Percentiles rank a stretch among this genome's conserved stretches.
Evolutionary conservation across 2,888 invertebrate genomes (phyloP).

Genomic region (Orchestes rusci): DNA sequence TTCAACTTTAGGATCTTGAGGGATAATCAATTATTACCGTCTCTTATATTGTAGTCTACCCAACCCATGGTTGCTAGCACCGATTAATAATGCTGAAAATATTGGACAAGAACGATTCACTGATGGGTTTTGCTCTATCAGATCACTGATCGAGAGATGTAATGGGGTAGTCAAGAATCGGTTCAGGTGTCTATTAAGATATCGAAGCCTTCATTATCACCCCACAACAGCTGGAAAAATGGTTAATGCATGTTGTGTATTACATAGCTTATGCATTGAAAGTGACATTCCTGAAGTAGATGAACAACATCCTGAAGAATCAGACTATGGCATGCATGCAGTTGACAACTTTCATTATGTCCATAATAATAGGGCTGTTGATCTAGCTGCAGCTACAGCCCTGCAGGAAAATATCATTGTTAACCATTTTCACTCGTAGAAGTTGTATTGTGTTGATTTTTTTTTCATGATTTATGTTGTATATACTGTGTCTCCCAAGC

Average conservation of each 20-base stretch:
- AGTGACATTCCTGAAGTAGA: conserved; percentile 7
- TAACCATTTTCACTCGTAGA: neutral
- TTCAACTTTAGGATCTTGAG: no score
- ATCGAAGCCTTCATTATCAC: conserved; percentile 7
- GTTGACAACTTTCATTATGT: conserved; percentile 4
- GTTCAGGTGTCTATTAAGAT: conserved; percentile 9
- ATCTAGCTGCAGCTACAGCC: conserved; percentile 4
- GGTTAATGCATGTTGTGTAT: conserved; percentile 7
- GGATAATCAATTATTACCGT: no score
- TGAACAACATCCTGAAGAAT: conserved; percentile 11
- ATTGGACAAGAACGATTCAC: conserved; percentile 9
- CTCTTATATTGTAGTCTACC: conserved; percentile 11
- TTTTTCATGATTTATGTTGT: neutral
- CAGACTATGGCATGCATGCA: conserved; percentile 16
- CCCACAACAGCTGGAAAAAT: conserved; percentile 11
- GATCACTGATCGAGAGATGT: conserved; percentile 11
- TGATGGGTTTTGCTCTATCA: conserved; percentile 7
- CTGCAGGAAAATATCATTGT: neutral
- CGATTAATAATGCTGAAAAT: conserved; percentile 6
- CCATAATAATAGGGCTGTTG: conserved; percentile 2
- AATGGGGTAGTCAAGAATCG: conserved; percentile 10
- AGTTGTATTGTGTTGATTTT: neutral
- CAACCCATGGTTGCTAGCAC: conserved; percentile 11
- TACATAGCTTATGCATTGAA: neutral
- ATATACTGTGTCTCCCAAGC: no score